Evolutionary conservation across 1,140 invertebrate species (phyloP).

Genomic region (Andrena cerasifolii): DNA sequence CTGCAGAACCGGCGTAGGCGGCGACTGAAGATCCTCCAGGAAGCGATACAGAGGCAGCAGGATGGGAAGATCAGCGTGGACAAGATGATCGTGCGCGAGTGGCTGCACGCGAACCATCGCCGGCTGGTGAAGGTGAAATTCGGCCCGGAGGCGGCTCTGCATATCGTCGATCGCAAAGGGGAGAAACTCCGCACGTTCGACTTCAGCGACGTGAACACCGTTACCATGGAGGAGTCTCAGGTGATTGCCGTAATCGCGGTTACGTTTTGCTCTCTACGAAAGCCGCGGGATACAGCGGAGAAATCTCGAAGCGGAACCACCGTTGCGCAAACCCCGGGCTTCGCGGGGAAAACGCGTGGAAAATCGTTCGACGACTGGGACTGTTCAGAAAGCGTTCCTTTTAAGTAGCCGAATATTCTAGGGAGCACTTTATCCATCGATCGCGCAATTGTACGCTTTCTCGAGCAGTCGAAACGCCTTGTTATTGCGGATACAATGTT

Average conservation of each 20-base stretch:
- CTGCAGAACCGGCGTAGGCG: conserved; percentile 93
- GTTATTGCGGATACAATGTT: too few species aligned
- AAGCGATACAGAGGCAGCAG: conserved; percentile 86
- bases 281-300: background rate
- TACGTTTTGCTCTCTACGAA: background rate
- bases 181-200: conserved; percentile 93
- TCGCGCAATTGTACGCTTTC: conserved; percentile 25
- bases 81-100: conserved; percentile 97
- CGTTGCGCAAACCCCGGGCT: background rate
- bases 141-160: conserved; percentile 91
- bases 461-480: background rate
- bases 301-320: background rate
- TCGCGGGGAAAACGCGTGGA: background rate
- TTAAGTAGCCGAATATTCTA: background rate
- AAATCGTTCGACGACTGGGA: background rate
- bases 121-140: conserved; percentile 95
- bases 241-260: conserved; percentile 52
- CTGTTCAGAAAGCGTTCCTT: background rate
- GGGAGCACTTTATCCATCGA: too few species aligned
- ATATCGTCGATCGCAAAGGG: conserved; percentile 94
- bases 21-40: conserved; percentile 91
- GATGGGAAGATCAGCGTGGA: conserved; percentile 89
- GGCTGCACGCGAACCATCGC: conserved; percentile 97
- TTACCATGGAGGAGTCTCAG: conserved; percentile 92
- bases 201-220: conserved; percentile 88